Base-by-base conservation (phyloP, 23 tunicate genomes). In the Trididemnum clinides region DNA sequence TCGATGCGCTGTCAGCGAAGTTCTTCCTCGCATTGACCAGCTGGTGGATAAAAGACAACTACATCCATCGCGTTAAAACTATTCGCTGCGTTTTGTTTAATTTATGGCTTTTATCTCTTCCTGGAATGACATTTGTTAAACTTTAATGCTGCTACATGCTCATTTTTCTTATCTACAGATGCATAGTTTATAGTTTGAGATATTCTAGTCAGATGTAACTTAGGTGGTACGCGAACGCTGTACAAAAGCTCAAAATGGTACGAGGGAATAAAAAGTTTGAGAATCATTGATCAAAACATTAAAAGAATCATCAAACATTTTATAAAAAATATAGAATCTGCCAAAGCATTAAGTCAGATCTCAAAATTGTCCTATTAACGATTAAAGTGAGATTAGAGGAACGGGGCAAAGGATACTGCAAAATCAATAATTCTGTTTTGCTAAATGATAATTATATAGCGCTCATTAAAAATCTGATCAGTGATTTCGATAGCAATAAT, bases 1-100 rank as follows among this genome's bases (percentile, higher is more conserved):
- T 64, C 84, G 90, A 64, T 86, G 90, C 84, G 84, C 90, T 63
- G 90, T 86, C 66, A 86, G 88, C 82, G 38, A 85, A 85, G 82
- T 27, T 85, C 54, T 85, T 73, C 82, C 88, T 72, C 88, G 82
- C 88, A 74, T 74, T 50, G 88, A 85, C 88, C 88, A 85, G 57
- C 72, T 74, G 72, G 82, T 85, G 51, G 82, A 85, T 54, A 85
- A 85, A 72, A 85, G 75, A 85, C 88, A 85, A 85, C 57, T 85
- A 31, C 88, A 85, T 73, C 82, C 82, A 74, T 85, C 88, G 32
- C 88, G 75, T 85, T 85, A 85, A 74, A 85, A 74, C 31, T 85
- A 30, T 66, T 28, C 54, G 54, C 57, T 85, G 72, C 57, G 79
- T 83, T 85, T 73, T 85, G 44, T 7, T 85, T 72, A 54, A 15